A percentile compares a stretch with the other conserved stretches of the same genome.
Conservation (phyloP, 2,113 vertebrate species). For the Cephalopterus ornatus region DNA sequence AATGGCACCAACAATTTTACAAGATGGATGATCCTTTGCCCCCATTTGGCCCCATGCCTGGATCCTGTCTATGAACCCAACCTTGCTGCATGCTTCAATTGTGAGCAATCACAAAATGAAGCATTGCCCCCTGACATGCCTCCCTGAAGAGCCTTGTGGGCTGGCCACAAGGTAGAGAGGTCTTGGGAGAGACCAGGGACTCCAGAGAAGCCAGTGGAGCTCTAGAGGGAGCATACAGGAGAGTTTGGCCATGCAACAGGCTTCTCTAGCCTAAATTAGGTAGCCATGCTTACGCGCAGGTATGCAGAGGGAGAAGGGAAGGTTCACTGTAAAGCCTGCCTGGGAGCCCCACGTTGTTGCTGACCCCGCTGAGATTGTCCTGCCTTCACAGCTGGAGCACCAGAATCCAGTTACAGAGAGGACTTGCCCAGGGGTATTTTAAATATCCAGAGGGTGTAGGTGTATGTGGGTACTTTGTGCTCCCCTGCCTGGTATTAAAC, state of each 20-base stretch:
- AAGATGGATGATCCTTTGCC: not conserved
- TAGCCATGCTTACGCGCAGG: not conserved
- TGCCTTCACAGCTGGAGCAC: not conserved
- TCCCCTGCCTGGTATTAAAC: not conserved
- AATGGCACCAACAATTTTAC: not conserved
- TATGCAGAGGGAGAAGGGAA: not conserved
- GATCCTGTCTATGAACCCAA: not conserved
- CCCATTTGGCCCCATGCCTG: not conserved
- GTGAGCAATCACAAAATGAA: not conserved
- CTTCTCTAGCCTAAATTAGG: not conserved
- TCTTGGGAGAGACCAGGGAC: not conserved
- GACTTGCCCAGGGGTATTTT: not conserved
- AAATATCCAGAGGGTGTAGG: not conserved
- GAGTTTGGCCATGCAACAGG: not conserved
- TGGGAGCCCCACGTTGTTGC: not conserved
- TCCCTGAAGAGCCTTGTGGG: not conserved
- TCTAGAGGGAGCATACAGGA: not conserved
- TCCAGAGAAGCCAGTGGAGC: not conserved
- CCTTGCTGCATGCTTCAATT: rapidly evolving
- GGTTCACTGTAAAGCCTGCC: not conserved
- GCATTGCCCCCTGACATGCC: not conserved
- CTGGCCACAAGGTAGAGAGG: not conserved
- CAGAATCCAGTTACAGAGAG: too few relatives aligned
- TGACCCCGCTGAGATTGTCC: not conserved
- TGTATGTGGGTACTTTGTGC: not conserved